phyloP scores from a whole-genome alignment of 2,888 invertebrate species.

The Neocrepidodera transversa region DNA sequence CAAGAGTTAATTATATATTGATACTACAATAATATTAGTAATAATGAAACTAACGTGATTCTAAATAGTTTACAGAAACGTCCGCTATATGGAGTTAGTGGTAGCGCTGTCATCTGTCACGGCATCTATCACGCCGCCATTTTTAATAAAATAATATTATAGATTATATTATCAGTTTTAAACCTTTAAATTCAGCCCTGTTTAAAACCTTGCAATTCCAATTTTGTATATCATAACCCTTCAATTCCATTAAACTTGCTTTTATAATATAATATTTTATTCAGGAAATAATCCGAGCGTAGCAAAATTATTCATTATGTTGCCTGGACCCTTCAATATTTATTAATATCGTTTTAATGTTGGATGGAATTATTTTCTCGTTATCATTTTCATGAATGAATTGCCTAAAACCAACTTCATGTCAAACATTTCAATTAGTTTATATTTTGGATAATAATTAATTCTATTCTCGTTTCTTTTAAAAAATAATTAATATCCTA shows the following conservation, averaged over 20 bases:
- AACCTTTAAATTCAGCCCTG: not conserved
- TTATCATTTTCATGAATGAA: slow-evolving; percentile 7
- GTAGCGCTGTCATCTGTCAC: too few relatives aligned
- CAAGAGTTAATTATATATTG: too few relatives aligned
- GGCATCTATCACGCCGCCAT: too few relatives aligned
- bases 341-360: slow-evolving; percentile 18
- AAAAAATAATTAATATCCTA: not conserved
- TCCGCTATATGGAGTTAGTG: too few relatives aligned
- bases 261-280: slow-evolving; percentile 15
- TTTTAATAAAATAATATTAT: not conserved
- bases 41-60: too few relatives aligned
- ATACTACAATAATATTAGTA: too few relatives aligned
- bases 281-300: slow-evolving; percentile 11
- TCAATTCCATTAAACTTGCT: not conserved
- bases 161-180: not conserved
- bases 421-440: slow-evolving; percentile 5
- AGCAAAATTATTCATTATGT: slow-evolving; percentile 16
- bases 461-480: too few relatives aligned
- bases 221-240: slow-evolving; percentile 5
- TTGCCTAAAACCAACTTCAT: not conserved
- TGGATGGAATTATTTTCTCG: slow-evolving; percentile 5
- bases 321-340: slow-evolving; percentile 15
- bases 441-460: too few relatives aligned
- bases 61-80: too few relatives aligned
- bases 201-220: not conserved